Percentiles rank a stretch among this genome's conserved stretches.
Conservation (phyloP, 2,888 invertebrate species). For the Macrosiphum euphorbiae region DNA sequence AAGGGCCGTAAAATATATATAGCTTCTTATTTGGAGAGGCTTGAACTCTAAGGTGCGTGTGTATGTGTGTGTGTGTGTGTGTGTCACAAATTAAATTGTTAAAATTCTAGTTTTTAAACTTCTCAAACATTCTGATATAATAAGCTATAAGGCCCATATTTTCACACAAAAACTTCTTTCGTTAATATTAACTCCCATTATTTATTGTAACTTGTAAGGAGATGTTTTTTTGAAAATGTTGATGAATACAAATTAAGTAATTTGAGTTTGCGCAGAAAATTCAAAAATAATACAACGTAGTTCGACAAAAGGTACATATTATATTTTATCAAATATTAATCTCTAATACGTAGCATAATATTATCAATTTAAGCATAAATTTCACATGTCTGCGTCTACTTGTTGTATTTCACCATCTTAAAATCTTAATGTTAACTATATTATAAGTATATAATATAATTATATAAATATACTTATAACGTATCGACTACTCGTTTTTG, state of each 20-base stretch:
- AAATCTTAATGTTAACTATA: background rate
- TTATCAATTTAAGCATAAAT: background rate
- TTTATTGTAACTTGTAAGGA: background rate
- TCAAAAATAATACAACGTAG: background rate
- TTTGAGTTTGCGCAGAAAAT: background rate
- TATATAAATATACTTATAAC: background rate
- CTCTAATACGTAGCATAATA: background rate
- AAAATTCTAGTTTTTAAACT: no score
- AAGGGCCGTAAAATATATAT: no score
- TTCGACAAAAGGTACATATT: background rate
- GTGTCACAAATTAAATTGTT: no score
- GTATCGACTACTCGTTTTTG: background rate
- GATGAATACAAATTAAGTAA: background rate
- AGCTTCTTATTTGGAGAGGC: no score
- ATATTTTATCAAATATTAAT: background rate
- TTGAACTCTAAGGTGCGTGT: no score
- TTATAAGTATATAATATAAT: background rate
- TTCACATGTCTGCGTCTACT: background rate
- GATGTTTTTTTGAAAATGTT: background rate
- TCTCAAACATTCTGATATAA: no score
- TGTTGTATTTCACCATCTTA: background rate
- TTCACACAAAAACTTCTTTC: background rate
- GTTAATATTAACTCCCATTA: background rate
- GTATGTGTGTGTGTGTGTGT: no score
- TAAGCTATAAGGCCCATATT: background rate